A percentile compares a stretch with the other conserved stretches of the same genome.
phyloP scores from a whole-genome alignment of 2,113 vertebrate species.

The Centropus unirufus region DNA sequence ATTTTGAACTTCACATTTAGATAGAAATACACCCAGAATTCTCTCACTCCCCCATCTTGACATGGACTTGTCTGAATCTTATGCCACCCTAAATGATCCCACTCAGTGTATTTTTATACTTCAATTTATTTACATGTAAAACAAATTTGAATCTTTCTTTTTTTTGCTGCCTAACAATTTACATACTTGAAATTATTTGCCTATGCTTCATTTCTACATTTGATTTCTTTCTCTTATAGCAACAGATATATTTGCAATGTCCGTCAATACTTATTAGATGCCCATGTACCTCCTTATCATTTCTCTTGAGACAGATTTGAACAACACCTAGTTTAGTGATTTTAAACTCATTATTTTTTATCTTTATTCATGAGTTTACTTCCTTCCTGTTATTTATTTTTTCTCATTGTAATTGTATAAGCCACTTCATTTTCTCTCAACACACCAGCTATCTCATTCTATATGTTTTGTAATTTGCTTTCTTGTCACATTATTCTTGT shows the following conservation, averaged over 20 bases:
- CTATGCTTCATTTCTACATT: not conserved
- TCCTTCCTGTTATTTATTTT: conserved; percentile 22
- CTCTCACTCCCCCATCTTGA: fast-evolving
- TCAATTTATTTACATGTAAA: not conserved
- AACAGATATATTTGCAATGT: not conserved
- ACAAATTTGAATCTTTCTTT: not conserved
- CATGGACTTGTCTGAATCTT: not conserved
- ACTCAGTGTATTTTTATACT: not conserved
- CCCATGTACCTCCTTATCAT: not conserved
- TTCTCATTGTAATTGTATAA: not conserved
- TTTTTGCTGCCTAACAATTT: not conserved
- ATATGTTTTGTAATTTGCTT: not conserved
- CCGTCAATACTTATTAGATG: not conserved
- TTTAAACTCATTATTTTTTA: conserved; percentile 6
- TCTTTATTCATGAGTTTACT: conserved; percentile 42
- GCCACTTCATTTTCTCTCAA: not conserved
- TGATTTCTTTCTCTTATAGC: not conserved
- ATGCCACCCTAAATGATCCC: not conserved
- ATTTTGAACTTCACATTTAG: not conserved
- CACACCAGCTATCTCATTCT: not conserved
- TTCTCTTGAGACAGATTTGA: not conserved
- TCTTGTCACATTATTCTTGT: not conserved
- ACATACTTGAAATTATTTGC: not conserved
- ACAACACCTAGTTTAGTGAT: not conserved
- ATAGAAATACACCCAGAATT: not conserved